Percentiles rank a stretch among this genome's conserved stretches.
Conservation (phyloP, 2,797 vertebrate genomes). For the Carcharodon carcharias region DNA sequence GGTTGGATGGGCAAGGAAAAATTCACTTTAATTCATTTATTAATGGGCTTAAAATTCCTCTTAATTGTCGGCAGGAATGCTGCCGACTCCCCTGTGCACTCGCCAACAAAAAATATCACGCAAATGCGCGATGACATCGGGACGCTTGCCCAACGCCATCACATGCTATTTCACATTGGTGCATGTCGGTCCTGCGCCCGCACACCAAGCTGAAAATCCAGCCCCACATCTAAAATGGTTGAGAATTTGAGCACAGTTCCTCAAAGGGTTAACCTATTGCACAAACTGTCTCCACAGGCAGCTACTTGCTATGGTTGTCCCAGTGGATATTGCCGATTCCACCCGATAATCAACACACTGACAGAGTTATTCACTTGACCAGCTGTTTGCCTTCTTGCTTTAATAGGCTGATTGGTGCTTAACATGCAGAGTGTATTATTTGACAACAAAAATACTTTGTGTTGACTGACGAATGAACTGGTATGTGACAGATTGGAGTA, state of each 20-base stretch:
- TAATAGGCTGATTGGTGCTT: conserved; percentile 44
- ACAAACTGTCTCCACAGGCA: neutral
- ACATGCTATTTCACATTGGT: no score
- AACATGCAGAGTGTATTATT: conserved; percentile 40
- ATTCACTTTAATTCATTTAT: no score
- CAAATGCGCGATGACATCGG: no score
- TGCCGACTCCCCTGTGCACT: no score
- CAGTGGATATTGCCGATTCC: neutral
- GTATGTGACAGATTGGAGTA: conserved; percentile 48
- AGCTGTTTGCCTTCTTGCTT: conserved; percentile 48
- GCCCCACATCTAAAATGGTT: neutral
- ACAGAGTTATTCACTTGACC: conserved; percentile 52
- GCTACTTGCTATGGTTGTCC: neutral
- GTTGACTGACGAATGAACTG: conserved; percentile 61
- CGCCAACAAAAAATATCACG: no score
- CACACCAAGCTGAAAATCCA: no score
- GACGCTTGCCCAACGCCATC: no score
- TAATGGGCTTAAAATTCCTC: no score
- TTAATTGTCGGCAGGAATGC: no score
- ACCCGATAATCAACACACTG: conserved; percentile 44
- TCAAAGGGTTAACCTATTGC: neutral
- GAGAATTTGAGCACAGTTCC: neutral
- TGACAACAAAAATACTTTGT: conserved; percentile 49
- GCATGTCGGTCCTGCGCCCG: no score
- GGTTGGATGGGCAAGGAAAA: no score